Percentiles rank a stretch among this genome's conserved stretches.
These are phyloP conservation scores for Corvus cornix DNA, from an alignment of 2,113 vertebrate species.

Conservation along the genomic window DNA sequence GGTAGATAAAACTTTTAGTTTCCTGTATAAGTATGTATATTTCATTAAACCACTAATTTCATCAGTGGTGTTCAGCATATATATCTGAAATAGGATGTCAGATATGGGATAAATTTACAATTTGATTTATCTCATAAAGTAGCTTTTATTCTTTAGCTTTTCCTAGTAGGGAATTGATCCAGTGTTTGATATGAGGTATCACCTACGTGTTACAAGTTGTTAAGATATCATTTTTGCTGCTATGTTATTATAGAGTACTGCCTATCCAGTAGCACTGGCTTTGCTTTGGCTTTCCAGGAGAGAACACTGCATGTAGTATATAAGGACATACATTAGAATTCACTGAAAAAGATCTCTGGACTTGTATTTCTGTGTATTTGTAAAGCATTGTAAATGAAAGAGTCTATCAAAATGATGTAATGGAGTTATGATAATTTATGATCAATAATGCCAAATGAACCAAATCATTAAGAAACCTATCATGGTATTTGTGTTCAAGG, in stretches of 20 bases:
- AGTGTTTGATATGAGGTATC: neutral
- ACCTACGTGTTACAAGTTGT: neutral
- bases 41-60: neutral
- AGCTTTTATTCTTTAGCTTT: neutral
- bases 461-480: neutral
- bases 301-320: accelerated
- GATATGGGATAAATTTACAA: neutral
- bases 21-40: neutral
- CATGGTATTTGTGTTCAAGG: accelerated
- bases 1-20: neutral
- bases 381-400: neutral
- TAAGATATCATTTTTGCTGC: neutral
- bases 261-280: neutral
- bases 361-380: neutral
- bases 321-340: neutral
- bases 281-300: neutral
- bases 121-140: neutral
- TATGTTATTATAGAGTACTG: neutral
- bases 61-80: neutral
- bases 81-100: neutral
- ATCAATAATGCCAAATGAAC: accelerated
- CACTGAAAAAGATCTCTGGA: neutral
- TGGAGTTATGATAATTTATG: neutral
- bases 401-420: accelerated
- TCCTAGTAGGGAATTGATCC: neutral